Percentiles rank a stretch among this genome's conserved stretches.
Conservation (phyloP, 2,888 invertebrate genomes). For the Tholera decimalis region DNA sequence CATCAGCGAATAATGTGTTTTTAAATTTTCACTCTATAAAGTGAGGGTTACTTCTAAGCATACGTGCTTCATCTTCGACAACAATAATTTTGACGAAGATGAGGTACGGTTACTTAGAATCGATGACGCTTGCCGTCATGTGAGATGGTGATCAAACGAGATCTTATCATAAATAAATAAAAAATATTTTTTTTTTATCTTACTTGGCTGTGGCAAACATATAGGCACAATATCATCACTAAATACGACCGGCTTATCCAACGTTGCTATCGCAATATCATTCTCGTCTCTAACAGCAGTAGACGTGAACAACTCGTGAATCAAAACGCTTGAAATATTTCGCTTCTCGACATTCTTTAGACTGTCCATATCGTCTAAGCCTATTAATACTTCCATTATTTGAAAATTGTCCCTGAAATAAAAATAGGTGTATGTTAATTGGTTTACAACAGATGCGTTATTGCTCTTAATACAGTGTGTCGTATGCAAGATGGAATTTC, state of each 20-base stretch:
- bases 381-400: constrained; percentile 83
- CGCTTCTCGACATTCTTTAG: constrained; percentile 78
- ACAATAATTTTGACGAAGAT: too few relatives aligned
- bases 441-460: neutral
- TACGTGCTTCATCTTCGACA: too few relatives aligned
- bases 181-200: too few relatives aligned
- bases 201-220: constrained; percentile 90
- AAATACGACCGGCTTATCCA: constrained; percentile 84
- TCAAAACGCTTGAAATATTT: constrained; percentile 78
- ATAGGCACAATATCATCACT: constrained; percentile 85
- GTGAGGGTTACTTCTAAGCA: neutral
- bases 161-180: too few relatives aligned
- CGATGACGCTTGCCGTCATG: too few relatives aligned
- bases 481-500: neutral
- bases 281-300: constrained; percentile 90
- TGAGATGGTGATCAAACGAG: too few relatives aligned
- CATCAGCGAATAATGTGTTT: too few relatives aligned
- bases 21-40: too few relatives aligned
- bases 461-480: neutral
- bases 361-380: constrained; percentile 85
- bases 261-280: constrained; percentile 91
- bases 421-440: neutral
- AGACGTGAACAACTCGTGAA: constrained; percentile 89
- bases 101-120: too few relatives aligned
- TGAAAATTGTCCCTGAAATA: constrained; percentile 82